phyloP scores from a whole-genome alignment of 2,888 invertebrate species.

The Protophormia terraenovae region DNA sequence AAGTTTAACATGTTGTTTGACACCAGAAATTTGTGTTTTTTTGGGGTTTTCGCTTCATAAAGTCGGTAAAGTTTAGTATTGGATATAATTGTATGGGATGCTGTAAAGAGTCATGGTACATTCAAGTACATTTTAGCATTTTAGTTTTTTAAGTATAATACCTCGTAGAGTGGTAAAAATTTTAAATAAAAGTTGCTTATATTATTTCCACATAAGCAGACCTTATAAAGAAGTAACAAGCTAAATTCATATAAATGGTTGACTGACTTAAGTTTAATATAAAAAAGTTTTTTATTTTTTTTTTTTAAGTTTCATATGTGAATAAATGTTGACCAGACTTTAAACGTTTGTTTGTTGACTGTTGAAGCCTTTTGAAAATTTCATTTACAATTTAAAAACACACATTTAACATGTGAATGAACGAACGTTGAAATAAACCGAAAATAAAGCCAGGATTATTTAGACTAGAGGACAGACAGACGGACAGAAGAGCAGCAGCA shows the following conservation, averaged over 20 bases:
- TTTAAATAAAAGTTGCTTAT: too few relatives aligned
- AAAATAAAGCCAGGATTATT: slow-evolving; percentile 13
- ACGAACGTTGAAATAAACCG: background rate
- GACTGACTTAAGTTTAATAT: slow-evolving; percentile 34
- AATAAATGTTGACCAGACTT: slow-evolving; percentile 23
- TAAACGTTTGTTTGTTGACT: background rate
- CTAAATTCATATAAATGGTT: slow-evolving; percentile 51
- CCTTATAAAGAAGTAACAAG: slow-evolving; percentile 56
- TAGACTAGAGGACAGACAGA: background rate
- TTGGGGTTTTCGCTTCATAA: slow-evolving; percentile 56
- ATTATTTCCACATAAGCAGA: background rate
- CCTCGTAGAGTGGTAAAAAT: background rate
- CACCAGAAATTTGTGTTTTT: slow-evolving; percentile 77
- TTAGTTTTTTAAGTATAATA: background rate
- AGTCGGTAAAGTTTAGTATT: slow-evolving; percentile 3
- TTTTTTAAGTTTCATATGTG: background rate
- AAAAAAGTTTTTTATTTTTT: background rate
- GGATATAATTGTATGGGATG: too few relatives aligned
- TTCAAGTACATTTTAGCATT: background rate
- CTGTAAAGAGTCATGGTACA: slow-evolving; percentile 54
- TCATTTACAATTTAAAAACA: slow-evolving; percentile 56
- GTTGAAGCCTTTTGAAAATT: slow-evolving; percentile 31
- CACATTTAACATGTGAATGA: slow-evolving; percentile 42
- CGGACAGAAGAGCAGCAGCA: background rate
- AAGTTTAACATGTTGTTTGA: slow-evolving; percentile 76